A percentile compares a stretch with the other conserved stretches of the same genome.
phyloP scores from a whole-genome alignment of 2,888 invertebrate genomes.

The Oscheius sp. region DNA sequence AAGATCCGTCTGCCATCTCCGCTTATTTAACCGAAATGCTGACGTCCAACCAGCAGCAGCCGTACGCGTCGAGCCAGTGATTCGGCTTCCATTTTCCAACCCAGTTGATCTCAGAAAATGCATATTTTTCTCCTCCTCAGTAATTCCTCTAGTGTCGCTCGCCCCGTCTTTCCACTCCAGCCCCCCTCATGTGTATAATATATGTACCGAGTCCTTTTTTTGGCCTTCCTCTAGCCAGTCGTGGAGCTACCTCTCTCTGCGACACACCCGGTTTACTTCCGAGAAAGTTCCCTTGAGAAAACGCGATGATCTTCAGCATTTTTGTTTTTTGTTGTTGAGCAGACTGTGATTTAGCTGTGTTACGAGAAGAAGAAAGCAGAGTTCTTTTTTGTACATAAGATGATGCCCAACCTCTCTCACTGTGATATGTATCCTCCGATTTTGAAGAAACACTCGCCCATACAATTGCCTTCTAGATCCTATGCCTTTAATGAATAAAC shows the following conservation, averaged over 20 bases:
- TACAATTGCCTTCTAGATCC: constrained; percentile 10
- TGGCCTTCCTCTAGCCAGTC: constrained; percentile 25
- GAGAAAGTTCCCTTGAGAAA: background rate
- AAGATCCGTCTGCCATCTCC: constrained; percentile 65
- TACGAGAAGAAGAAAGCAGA: background rate
- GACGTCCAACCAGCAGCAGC: constrained; percentile 27
- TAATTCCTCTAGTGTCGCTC: constrained; percentile 13
- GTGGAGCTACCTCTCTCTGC: background rate
- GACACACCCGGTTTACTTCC: background rate
- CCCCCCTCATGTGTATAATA: background rate
- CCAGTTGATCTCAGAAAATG: too few relatives aligned
- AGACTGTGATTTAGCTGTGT: background rate
- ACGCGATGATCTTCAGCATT: constrained; percentile 24
- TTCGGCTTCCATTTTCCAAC: background rate
- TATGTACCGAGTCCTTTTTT: background rate
- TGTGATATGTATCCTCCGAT: constrained; percentile 1
- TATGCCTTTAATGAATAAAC: constrained; percentile 25
- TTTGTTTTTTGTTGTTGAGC: constrained; percentile 15
- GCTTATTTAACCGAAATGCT: constrained; percentile 47
- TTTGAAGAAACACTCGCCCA: background rate
- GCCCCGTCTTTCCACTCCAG: background rate
- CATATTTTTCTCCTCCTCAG: background rate
- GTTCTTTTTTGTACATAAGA: constrained; percentile 11
- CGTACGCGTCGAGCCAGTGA: constrained; percentile 29
- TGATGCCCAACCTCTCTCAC: background rate